Evolutionary conservation across 2,113 vertebrate species (phyloP).

Genomic region (Nerophis lumbriciformis): DNA sequence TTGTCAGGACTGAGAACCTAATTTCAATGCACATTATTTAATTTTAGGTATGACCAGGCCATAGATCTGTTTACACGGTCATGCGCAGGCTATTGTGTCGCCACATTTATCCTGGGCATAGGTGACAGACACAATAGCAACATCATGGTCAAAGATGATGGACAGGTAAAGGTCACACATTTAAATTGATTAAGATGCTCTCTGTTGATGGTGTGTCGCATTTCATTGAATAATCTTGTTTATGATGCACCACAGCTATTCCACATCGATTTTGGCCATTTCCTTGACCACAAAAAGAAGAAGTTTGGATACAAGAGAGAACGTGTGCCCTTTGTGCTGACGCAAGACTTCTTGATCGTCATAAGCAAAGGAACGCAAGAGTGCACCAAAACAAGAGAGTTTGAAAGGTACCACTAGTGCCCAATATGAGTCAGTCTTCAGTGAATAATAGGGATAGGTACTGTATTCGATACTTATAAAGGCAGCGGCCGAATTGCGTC

Average conservation of each 20-base stretch:
- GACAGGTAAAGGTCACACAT: constrained; percentile 75
- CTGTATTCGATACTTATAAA: no score
- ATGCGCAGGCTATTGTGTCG: constrained; percentile 96
- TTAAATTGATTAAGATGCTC: neutral
- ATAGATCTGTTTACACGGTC: constrained; percentile 96
- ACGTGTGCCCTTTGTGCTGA: constrained; percentile 94
- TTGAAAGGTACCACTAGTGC: constrained; percentile 82
- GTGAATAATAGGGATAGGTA: neutral
- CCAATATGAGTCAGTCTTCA: no score
- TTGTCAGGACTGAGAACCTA: neutral
- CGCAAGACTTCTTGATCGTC: constrained; percentile 96
- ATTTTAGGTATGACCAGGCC: constrained; percentile 88
- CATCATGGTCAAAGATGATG: constrained; percentile 99
- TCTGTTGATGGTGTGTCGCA: neutral
- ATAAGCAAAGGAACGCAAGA: constrained; percentile 99
- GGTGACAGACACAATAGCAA: constrained; percentile 98
- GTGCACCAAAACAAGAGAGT: constrained; percentile 96
- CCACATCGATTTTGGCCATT: constrained; percentile 98
- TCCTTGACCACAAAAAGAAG: constrained; percentile 98
- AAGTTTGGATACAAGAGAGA: constrained; percentile 99
- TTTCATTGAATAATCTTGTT: constrained; percentile 8
- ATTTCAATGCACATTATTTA: neutral
- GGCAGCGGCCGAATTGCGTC: no score
- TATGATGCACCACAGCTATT: constrained; percentile 79
- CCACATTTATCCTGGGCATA: constrained; percentile 96